Percentiles rank a stretch among this genome's conserved stretches.
phyloP scores from a whole-genome alignment of 2,888 invertebrate genomes.

The Lasioglossum villosulum region DNA sequence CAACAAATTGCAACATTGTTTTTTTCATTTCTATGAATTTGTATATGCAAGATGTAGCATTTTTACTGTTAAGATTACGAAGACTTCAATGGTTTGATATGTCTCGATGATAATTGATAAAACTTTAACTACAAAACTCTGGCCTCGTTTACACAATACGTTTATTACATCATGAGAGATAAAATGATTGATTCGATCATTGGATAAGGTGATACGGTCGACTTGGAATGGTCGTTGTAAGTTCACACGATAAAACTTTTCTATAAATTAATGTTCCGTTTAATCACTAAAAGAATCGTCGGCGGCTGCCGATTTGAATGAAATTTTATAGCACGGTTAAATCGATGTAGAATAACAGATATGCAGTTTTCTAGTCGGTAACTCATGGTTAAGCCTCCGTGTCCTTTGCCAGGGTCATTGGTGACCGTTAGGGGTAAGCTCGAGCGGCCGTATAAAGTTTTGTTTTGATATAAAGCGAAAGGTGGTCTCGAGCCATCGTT shows the following conservation, averaged over 20 bases:
- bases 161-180: neutral
- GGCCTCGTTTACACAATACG: neutral
- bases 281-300: constrained; percentile 21
- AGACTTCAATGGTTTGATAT: constrained; percentile 1
- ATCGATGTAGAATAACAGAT: neutral
- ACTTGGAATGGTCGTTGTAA: constrained; percentile 62
- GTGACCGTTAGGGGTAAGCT: too few relatives aligned
- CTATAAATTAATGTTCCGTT: constrained; percentile 26
- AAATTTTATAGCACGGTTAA: neutral
- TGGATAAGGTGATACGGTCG: constrained; percentile 49
- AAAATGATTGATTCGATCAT: neutral
- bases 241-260: constrained; percentile 21
- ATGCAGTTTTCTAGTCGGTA: neutral
- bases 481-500: too few relatives aligned
- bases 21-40: neutral
- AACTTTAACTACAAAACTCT: neutral
- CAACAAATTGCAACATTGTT: neutral
- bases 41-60: neutral
- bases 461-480: too few relatives aligned
- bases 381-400: neutral
- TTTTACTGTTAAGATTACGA: neutral
- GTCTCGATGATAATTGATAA: neutral
- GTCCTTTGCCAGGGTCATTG: too few relatives aligned
- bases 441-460: too few relatives aligned
- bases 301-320: neutral